These are phyloP conservation scores for Idaea dimidiata DNA, from an alignment of 2,888 invertebrate genomes.

Conservation along the genomic window DNA sequence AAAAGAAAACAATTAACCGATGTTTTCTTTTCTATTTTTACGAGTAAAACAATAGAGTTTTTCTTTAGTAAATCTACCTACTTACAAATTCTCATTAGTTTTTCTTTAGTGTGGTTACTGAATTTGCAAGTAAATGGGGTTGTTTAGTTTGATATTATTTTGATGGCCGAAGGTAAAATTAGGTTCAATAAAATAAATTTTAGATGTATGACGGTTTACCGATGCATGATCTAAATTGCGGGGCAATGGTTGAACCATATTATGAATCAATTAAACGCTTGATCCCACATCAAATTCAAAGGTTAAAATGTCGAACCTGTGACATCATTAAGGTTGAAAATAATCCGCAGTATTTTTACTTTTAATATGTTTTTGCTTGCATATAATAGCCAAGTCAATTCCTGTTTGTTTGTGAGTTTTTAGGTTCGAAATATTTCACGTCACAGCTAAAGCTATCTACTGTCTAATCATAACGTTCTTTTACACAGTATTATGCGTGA, in stretches of 20 bases:
- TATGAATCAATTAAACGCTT: background rate
- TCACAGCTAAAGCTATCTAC: too few species aligned
- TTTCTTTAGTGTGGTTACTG: background rate
- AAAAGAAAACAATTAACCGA: conserved; percentile 30
- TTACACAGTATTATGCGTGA: background rate
- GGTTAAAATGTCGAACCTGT: background rate
- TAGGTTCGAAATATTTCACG: too few species aligned
- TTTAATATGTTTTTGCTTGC: background rate
- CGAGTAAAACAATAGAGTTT: conserved; percentile 25
- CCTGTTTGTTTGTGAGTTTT: too few species aligned
- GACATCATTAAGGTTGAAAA: background rate
- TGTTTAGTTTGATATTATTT: background rate
- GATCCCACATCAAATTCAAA: background rate
- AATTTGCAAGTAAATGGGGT: background rate
- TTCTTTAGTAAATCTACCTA: background rate
- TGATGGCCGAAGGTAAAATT: background rate
- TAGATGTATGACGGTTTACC: background rate
- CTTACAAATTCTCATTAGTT: background rate
- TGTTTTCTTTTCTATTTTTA: conserved; percentile 31
- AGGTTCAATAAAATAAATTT: background rate
- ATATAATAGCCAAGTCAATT: too few species aligned
- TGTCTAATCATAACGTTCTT: background rate
- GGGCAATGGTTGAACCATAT: background rate
- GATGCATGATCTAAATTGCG: background rate
- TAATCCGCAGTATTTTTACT: background rate